Conservation (phyloP, 2,113 vertebrate genomes). For the Indri indri region DNA sequence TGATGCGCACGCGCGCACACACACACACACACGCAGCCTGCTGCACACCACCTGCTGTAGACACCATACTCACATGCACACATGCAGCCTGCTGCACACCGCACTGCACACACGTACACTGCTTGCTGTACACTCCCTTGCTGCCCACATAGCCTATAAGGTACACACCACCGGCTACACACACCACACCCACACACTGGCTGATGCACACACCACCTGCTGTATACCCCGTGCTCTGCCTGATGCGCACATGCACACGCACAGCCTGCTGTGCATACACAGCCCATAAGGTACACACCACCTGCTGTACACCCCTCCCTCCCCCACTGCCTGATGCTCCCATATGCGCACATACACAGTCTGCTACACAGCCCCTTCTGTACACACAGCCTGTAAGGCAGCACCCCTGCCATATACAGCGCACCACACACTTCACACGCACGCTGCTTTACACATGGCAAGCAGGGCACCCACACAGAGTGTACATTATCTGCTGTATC, state of each 20-base stretch:
- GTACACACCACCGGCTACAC: background rate
- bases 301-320: background rate
- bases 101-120: background rate
- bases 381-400: background rate
- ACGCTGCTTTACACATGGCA: background rate
- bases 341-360: background rate
- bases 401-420: background rate
- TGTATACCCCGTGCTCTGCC: background rate
- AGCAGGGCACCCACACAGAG: background rate
- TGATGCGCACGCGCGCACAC: too few species aligned
- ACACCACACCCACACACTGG: background rate
- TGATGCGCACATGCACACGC: background rate
- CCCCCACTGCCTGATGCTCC: background rate
- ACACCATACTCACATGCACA: too few species aligned
- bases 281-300: background rate
- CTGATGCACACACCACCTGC: background rate
- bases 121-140: background rate
- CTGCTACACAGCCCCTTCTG: background rate
- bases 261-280: background rate
- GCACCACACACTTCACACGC: background rate
- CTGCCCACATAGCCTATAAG: background rate
- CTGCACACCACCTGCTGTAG: too few species aligned
- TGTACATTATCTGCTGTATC: background rate
- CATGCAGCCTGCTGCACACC: background rate
- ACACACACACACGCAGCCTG: background rate